Evolutionary conservation across 2,888 invertebrate genomes (phyloP).

Genomic region (Pherbina coryleti): DNA sequence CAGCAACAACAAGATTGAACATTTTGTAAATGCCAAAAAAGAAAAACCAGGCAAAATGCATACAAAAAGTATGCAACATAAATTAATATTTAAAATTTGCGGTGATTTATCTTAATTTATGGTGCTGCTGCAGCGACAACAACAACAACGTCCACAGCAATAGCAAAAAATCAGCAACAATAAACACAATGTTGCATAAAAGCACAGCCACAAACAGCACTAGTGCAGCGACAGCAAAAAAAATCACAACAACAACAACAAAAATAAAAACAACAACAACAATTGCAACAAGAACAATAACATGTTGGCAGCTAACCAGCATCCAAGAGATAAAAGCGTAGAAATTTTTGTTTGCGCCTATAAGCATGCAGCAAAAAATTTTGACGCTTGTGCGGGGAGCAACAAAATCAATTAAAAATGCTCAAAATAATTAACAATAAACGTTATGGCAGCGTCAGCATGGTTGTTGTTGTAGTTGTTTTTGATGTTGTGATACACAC

Average conservation of each 20-base stretch:
- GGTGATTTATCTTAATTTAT: constrained; percentile 70
- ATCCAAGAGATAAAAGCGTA: background rate
- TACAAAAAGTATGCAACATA: constrained; percentile 43
- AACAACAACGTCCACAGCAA: constrained; percentile 17
- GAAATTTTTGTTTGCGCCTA: constrained; percentile 24
- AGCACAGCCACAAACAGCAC: background rate
- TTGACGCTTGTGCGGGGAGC: background rate
- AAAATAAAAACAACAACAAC: background rate
- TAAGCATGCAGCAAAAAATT: constrained; percentile 15
- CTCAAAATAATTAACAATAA: constrained; percentile 37
- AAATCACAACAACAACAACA: background rate
- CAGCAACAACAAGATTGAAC: constrained; percentile 32
- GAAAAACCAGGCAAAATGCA: background rate
- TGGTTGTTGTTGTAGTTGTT: background rate
- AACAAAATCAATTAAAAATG: constrained; percentile 36
- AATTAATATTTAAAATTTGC: constrained; percentile 66
- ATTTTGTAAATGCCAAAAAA: background rate
- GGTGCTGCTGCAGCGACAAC: constrained; percentile 61
- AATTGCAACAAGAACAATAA: background rate
- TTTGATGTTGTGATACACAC: background rate
- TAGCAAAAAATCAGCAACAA: background rate
- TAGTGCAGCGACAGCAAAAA: background rate
- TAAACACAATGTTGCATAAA: background rate
- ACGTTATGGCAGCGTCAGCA: constrained; percentile 11
- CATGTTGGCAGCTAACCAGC: background rate